Evolutionary conservation across 2,888 invertebrate species (phyloP), one percentile per base, ranked within the genome.

Genomic region (Eupeodes latifasciatus): DNA sequence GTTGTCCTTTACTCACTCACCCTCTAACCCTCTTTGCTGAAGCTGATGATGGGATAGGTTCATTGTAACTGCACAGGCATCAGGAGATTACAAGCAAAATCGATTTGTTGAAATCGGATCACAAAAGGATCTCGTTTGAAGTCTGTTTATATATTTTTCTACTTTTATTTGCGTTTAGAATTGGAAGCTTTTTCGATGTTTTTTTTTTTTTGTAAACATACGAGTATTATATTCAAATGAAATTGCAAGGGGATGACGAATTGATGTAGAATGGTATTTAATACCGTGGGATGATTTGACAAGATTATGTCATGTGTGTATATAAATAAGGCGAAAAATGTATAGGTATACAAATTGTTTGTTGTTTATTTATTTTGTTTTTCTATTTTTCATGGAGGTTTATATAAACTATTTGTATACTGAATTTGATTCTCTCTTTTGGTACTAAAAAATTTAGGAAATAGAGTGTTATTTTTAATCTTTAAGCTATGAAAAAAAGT

Each of bases 51-150:
- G 40, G 47, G 49, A 55, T 27, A 47, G 19, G 55, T 55, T 44
- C 19, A 53, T 72, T 74, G 57, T 84, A 75, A 74, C 57, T 69
- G 86, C 69, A 27, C 27, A 40, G 40, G 40, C 40, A 27, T 27
- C 27, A 75, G 64, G 79, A 71, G 86, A 86, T 86, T 75, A 86
- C 78, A 82, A 86, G 82, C 86, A 75, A 78, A 86, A 86, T 86
- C 75, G 86, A 86, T 86, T 86, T 86, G 86, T 82, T 79, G 64
- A 66, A 82, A 83, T 86, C 82, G 78, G 82, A 82, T 82, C 79
- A 66, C 66, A 71, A 86, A 82, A 64, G 75, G 79, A 82, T 82
- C 59, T 82, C 75, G 82, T 86, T 82, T 85, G 77, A 85, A 77
- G 27, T 57, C 78, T 79, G 72, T 79, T 67, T 27, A 4, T 49